Percentiles rank a stretch among this genome's conserved stretches.
Evolutionary conservation across 2,888 invertebrate species (phyloP).

Genomic region (Serrognathus titanus): DNA sequence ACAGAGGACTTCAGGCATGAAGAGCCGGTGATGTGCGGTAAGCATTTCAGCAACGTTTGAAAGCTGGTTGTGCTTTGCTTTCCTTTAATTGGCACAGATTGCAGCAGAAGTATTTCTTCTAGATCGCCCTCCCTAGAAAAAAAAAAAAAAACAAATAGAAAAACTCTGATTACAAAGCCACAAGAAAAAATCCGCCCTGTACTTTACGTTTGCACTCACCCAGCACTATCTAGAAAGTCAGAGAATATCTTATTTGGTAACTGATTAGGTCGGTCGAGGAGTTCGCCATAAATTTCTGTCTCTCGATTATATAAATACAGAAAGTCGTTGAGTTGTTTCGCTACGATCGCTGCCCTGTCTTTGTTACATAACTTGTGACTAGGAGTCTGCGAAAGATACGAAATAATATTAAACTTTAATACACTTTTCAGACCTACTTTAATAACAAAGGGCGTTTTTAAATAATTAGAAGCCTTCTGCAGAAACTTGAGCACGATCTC

Average conservation of each 20-base stretch:
- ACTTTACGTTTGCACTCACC: constrained; percentile 49
- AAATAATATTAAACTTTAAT: constrained; percentile 40
- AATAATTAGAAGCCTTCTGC: constrained; percentile 66
- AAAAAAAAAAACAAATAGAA: background rate
- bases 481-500: constrained; percentile 74
- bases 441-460: constrained; percentile 66
- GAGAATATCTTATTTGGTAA: constrained; percentile 56
- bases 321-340: constrained; percentile 81
- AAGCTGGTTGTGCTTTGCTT: constrained; percentile 28
- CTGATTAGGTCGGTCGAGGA: constrained; percentile 62
- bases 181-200: constrained; percentile 5
- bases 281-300: constrained; percentile 73
- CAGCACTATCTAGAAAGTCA: constrained; percentile 60
- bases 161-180: background rate
- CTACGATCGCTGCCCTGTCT: constrained; percentile 78
- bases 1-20: constrained; percentile 23
- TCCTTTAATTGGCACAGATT: constrained; percentile 24
- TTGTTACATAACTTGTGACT: constrained; percentile 71
- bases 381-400: constrained; percentile 55
- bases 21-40: constrained; percentile 34
- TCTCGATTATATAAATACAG: constrained; percentile 79
- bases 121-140: constrained; percentile 65
- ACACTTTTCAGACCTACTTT: constrained; percentile 49
- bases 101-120: constrained; percentile 64
- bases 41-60: constrained; percentile 44